phyloP scores from a whole-genome alignment of 2,113 vertebrate species.

The Dryoscopus gambensis region DNA sequence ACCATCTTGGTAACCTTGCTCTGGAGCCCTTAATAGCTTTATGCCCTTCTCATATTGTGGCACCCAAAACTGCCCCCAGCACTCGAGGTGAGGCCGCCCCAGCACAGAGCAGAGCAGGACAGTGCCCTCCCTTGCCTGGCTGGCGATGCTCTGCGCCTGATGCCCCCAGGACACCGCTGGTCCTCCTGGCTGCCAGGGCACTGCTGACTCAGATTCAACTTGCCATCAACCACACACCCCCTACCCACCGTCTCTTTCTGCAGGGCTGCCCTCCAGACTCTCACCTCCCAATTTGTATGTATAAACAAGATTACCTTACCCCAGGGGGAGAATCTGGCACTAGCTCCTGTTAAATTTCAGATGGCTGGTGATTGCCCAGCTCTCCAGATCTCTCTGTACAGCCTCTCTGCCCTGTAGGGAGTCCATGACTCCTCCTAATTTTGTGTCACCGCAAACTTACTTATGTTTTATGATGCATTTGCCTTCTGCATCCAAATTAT shows the following conservation, averaged over 20 bases:
- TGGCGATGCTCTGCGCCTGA: background rate
- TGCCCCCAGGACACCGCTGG: accelerated
- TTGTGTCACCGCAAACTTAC: background rate
- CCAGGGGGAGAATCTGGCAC: background rate
- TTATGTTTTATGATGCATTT: background rate
- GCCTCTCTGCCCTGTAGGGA: background rate
- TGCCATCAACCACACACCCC: background rate
- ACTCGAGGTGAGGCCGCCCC: accelerated
- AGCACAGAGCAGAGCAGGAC: background rate
- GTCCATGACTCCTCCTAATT: background rate
- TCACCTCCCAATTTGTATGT: background rate
- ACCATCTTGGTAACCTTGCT: background rate
- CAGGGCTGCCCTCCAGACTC: background rate
- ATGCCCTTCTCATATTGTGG: background rate
- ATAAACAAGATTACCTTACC: background rate
- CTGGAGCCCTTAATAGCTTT: background rate
- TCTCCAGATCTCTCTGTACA: no score
- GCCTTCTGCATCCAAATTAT: background rate
- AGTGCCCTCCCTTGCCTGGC: background rate
- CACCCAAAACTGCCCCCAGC: accelerated
- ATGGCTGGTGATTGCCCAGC: background rate
- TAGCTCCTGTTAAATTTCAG: background rate
- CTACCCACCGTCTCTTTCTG: no score
- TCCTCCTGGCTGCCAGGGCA: background rate
- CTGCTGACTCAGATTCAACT: accelerated